These are phyloP conservation scores for Neolamprologus brichardi DNA, from an alignment of 2,113 vertebrate species.

Conservation along the genomic window DNA sequence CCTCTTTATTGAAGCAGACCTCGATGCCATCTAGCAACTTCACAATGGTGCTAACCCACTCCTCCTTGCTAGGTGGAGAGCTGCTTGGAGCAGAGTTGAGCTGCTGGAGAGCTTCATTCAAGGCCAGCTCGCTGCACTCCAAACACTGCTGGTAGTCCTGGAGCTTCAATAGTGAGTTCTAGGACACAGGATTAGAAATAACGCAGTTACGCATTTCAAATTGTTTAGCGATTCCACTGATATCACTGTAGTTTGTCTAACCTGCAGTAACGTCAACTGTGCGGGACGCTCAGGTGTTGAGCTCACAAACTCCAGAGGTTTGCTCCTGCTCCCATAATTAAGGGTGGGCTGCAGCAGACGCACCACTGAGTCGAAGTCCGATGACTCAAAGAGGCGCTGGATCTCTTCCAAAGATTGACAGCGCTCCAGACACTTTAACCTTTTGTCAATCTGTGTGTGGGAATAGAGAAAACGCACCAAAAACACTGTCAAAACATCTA, in stretches of 20 bases:
- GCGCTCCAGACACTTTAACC: constrained; percentile 91
- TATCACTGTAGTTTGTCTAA: constrained; percentile 26
- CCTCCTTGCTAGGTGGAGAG: constrained; percentile 81
- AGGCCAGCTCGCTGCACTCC: constrained; percentile 86
- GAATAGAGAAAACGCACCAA: background rate
- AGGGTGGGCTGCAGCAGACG: constrained; percentile 87
- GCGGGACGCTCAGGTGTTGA: constrained; percentile 91
- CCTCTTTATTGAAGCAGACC: constrained; percentile 75
- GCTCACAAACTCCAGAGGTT: constrained; percentile 86
- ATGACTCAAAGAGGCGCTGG: constrained; percentile 86
- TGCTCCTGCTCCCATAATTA: constrained; percentile 77
- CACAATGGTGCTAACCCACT: constrained; percentile 88
- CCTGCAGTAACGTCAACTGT: constrained; percentile 93
- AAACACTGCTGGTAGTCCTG: constrained; percentile 87
- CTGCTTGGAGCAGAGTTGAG: constrained; percentile 73
- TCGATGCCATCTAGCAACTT: constrained; percentile 85
- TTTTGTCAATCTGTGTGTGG: constrained; percentile 87
- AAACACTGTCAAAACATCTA: background rate
- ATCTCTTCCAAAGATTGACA: constrained; percentile 98
- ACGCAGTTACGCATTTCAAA: background rate
- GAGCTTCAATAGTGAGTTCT: constrained; percentile 89
- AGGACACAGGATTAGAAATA: background rate
- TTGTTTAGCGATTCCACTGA: background rate
- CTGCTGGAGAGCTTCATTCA: constrained; percentile 92
- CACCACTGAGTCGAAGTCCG: constrained; percentile 87